A percentile compares a stretch with the other conserved stretches of the same genome.
Conservation (phyloP, 2,797 vertebrate genomes). For the Anabacerthia variegaticeps region DNA sequence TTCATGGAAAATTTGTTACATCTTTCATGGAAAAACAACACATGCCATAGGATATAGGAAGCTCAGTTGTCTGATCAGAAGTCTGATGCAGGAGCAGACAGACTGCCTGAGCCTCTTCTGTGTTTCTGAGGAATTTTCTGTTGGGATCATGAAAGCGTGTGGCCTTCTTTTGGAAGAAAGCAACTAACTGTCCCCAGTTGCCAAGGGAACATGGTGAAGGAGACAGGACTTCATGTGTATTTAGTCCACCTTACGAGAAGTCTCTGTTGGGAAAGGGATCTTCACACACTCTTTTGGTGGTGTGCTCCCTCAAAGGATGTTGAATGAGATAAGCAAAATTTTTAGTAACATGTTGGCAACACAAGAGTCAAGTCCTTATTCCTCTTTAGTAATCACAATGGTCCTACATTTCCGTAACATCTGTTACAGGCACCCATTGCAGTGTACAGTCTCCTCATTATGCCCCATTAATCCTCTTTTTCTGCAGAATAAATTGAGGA, state of each 20-base stretch:
- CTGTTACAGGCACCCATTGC: background rate
- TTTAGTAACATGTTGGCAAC: background rate
- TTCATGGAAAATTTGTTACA: background rate
- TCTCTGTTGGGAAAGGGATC: background rate
- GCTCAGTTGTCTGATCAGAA: background rate
- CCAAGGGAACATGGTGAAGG: background rate
- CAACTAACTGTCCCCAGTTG: background rate
- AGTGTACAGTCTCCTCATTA: background rate
- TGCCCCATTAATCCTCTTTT: background rate
- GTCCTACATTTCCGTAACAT: background rate
- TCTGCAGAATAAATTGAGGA: background rate
- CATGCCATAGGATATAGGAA: background rate
- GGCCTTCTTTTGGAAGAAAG: background rate
- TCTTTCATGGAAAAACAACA: background rate
- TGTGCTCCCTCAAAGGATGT: background rate
- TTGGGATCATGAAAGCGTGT: background rate
- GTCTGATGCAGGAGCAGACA: background rate
- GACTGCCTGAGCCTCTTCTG: background rate
- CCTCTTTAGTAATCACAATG: background rate
- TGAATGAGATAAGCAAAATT: background rate
- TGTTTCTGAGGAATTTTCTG: background rate
- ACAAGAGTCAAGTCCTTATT: background rate
- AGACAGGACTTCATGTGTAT: background rate
- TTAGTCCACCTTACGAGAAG: background rate
- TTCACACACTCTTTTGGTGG: background rate